These are phyloP conservation scores for Psilopsiagon aurifrons DNA, from an alignment of 2,113 vertebrate genomes.

Conservation along the genomic window DNA sequence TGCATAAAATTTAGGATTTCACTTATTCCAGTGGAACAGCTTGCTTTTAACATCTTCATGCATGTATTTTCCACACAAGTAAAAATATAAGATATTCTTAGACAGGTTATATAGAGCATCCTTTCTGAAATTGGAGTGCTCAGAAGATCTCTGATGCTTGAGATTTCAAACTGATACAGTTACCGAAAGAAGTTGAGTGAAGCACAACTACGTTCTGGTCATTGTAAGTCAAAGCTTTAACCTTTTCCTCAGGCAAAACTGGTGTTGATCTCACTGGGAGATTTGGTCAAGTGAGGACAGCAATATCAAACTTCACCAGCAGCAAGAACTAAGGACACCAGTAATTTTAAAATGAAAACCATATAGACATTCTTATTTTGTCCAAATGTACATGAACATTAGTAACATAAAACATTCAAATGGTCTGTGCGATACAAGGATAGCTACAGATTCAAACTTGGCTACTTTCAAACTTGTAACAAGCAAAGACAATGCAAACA, in stretches of 20 bases:
- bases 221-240: neutral
- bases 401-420: neutral
- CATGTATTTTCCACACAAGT: slow-evolving; percentile 15
- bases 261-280: slow-evolving; percentile 20
- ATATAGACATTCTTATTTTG: neutral
- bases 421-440: neutral
- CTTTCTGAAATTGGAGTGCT: neutral
- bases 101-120: neutral
- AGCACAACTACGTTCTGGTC: neutral
- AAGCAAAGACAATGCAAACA: slow-evolving; percentile 21
- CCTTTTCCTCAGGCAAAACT: slow-evolving; percentile 20
- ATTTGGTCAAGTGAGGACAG: neutral
- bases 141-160: neutral
- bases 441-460: neutral
- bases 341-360: slow-evolving; percentile 31
- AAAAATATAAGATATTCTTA: neutral
- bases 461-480: neutral
- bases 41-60: slow-evolving; percentile 20
- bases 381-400: neutral
- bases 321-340: slow-evolving; percentile 24
- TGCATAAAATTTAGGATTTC: slow-evolving; percentile 28
- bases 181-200: neutral
- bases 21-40: neutral
- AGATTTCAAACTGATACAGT: neutral
- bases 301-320: neutral